These are phyloP conservation scores for Drosophila obscura DNA, from an alignment of 1,140 invertebrate species.

Conservation along the genomic window DNA sequence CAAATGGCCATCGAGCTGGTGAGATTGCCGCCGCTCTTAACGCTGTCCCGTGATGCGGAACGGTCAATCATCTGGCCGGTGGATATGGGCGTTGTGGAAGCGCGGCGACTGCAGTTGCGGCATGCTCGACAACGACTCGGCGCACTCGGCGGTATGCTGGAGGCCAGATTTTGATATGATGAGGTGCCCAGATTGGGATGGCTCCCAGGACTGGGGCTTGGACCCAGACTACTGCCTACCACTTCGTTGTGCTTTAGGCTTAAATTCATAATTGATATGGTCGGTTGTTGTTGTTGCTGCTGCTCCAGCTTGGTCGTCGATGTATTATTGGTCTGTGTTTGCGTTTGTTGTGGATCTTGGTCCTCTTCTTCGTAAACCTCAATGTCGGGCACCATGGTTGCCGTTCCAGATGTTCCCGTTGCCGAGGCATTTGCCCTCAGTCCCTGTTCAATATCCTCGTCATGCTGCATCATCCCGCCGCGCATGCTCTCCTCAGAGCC, in stretches of 20 bases:
- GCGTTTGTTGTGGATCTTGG: conserved; percentile 69
- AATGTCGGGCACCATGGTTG: conserved; percentile 92
- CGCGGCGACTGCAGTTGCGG: conserved; percentile 89
- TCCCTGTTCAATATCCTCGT: conserved; percentile 86
- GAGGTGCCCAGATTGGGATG: conserved; percentile 78
- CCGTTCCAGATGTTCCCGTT: too few relatives aligned
- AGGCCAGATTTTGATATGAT: conserved; percentile 86
- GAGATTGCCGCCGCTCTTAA: conserved; percentile 85
- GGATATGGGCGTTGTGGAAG: conserved; percentile 90
- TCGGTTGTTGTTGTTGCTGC: conserved; percentile 78
- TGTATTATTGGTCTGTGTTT: conserved; percentile 49
- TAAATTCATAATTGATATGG: conserved; percentile 81
- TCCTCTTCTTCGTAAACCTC: conserved; percentile 90
- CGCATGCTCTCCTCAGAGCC: conserved; percentile 90
- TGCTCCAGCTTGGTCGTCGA: conserved; percentile 64
- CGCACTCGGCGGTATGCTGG: conserved; percentile 84
- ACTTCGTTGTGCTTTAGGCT: conserved; percentile 51
- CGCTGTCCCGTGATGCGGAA: conserved; percentile 90
- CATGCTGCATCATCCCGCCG: conserved; percentile 30
- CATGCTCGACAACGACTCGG: conserved; percentile 86
- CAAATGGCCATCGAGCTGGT: conserved; percentile 73
- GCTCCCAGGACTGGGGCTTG: conserved; percentile 85
- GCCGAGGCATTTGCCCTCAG: conserved; percentile 71
- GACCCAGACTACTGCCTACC: conserved; percentile 19
- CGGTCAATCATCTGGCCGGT: conserved; percentile 89